Base-by-base conservation (phyloP, 2,113 vertebrate species). In the Cyprinodon brontotheroides region DNA sequence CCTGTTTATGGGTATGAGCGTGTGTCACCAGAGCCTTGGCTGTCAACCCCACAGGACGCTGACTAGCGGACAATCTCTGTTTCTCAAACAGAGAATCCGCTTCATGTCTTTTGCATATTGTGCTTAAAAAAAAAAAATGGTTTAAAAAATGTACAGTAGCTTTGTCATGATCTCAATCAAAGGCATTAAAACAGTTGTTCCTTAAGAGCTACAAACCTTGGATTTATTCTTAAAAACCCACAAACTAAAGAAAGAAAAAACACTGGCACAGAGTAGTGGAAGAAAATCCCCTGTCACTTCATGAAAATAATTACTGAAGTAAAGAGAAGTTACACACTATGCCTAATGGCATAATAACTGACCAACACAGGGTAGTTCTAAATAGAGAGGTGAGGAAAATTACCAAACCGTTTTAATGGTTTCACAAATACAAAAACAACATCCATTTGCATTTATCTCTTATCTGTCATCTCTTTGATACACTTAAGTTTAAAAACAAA, bases 1-100 rank as follows among this genome's bases (percentile, higher is more conserved):
- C 91, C 92, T 90, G 92, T 93, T 94, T 93, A 94, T 94, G 90
- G 87, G 81, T 85, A 92, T 87, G 73, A 89, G 82, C 86, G 80
- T 91, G 91, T 91, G 89, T 90, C 85, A 88, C 82, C 66, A 47
- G 65, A 20, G 83, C 67, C 65, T 65, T 62, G 84, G 89, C 87
- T 77, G 84, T 90, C 88, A 89, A 90, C 80, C 69, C 72, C 77
- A 68, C 83, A 86, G 84, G 86, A 89, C 70, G 38, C 86, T 68
- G 86, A 87, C 77, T 65, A 14, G 65, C 48, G 70, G 67, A 77
- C 75, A 81, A 85, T 47, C 57, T 38, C 29, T 61, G 74, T 68
- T 43, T 72, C 61, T 15, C 65, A 43, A 61, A 71, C 10, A 39
- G n/a, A 3, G 3, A 9, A 14, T 11, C 11, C 47, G n/a, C 22